Conservation (phyloP, 2,888 invertebrate species). For the Drosophila austrosaltans region DNA sequence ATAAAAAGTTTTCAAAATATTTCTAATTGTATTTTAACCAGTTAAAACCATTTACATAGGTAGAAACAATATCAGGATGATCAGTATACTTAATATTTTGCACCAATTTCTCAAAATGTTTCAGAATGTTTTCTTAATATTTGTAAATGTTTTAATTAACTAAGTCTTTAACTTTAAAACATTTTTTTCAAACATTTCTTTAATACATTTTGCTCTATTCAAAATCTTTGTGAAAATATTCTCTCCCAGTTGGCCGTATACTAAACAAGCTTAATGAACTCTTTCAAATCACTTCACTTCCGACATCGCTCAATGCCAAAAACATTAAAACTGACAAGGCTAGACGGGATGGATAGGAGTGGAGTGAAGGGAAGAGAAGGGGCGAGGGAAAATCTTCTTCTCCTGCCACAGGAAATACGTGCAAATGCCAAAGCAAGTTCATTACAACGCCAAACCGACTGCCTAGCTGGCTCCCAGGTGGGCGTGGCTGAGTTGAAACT, state of each 20-base stretch:
- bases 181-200: too few species aligned
- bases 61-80: too few species aligned
- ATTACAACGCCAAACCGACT: constrained; percentile 38
- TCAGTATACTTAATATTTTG: too few species aligned
- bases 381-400: neutral
- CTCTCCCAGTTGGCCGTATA: constrained; percentile 41
- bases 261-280: constrained; percentile 75
- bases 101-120: too few species aligned
- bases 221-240: neutral
- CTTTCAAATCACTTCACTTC: constrained; percentile 72
- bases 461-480: constrained; percentile 14
- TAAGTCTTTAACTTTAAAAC: too few species aligned
- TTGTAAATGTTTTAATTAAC: too few species aligned
- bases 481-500: constrained; percentile 48
- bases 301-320: constrained; percentile 75
- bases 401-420: constrained; percentile 48
- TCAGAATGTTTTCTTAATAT: too few species aligned
- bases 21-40: too few species aligned
- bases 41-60: too few species aligned
- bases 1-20: too few species aligned
- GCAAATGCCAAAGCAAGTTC: constrained; percentile 58
- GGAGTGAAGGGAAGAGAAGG: neutral
- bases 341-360: constrained; percentile 39
- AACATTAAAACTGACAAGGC: constrained; percentile 74
- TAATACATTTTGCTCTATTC: too few species aligned